Evolutionary conservation across 2,113 vertebrate genomes (phyloP), one percentile per base, ranked within the genome.

Genomic region (Casuarius casuarius): DNA sequence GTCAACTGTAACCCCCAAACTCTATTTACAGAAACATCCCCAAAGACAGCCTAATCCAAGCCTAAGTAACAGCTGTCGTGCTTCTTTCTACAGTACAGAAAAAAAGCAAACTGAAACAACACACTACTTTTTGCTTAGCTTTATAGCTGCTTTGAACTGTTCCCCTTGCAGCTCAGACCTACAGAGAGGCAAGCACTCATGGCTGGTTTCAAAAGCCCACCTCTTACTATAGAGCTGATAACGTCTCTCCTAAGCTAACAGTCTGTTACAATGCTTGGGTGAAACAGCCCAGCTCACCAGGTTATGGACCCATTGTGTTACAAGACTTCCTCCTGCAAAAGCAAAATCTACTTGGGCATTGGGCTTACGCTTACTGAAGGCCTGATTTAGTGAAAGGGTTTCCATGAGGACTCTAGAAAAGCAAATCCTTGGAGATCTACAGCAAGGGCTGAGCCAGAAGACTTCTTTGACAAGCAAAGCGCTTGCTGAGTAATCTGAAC

Each of bases 11-110:
- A 92, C 25, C 46, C 46, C 40, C 4, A 7, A 91, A 71, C 26
- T 56, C 22, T 79, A 51, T 74, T 84, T 93, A 84, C 62, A 82
- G 81, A 89, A 89, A 82, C 65, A 82, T 44, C 38, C 89, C 79
- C 62, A 92, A 89, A 82, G 44, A 49, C 59, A 76, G 74, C 58
- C 44, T 91, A 84, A 95, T 76, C 78, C 78, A 93, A 95, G 80
- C 38, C 38, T 87, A 74, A 82, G 33, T 58, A 82, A 20, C 87
- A 67, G 80, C 78, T 93, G 35, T 62, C 49, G 31, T 31, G 51
- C 26, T 85, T 80, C 62, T 87, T 95, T 91, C 87, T 70, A 25
- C 40, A 73, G 63, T 44, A 68, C 48, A 94, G 33, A 87, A 26
- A 79, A 75, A 93, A 91, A 91, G 71, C 63, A 85, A 90, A 85